phyloP scores from a whole-genome alignment of 2,888 invertebrate species.

The Mythimna vitellina region DNA sequence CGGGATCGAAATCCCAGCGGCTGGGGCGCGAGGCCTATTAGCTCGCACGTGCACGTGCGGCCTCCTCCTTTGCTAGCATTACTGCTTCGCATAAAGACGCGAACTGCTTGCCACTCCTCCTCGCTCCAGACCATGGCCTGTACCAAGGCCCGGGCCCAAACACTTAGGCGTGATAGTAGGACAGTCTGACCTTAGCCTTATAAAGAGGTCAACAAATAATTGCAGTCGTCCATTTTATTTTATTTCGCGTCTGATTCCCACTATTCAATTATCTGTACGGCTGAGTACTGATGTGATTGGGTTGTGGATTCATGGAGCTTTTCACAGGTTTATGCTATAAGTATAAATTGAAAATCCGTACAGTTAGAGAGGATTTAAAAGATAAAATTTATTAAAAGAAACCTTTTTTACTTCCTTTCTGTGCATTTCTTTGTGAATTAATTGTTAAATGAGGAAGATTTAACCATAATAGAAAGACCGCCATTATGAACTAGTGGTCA shows the following conservation, averaged over 20 bases:
- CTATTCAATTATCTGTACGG: constrained; percentile 70
- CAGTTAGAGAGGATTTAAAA: constrained; percentile 6
- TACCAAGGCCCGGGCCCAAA: too few species aligned
- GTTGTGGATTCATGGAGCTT: constrained; percentile 39
- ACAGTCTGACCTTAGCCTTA: constrained; percentile 58
- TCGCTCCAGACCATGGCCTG: too few species aligned
- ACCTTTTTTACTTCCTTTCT: not conserved
- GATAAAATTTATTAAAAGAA: not conserved
- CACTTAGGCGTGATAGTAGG: constrained; percentile 63
- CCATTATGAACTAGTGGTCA: too few species aligned
- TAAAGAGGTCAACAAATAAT: constrained; percentile 68
- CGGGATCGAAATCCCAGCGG: too few species aligned
- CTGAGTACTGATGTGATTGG: constrained; percentile 57
- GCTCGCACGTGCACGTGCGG: too few species aligned
- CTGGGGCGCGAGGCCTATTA: too few species aligned
- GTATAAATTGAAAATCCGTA: constrained; percentile 16
- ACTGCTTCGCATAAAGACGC: too few species aligned
- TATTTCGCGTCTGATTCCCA: constrained; percentile 68
- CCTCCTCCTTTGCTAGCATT: too few species aligned
- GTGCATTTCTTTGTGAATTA: not conserved
- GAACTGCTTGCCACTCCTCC: too few species aligned
- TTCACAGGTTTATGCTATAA: constrained; percentile 33
- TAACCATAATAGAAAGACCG: too few species aligned
- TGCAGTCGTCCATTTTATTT: constrained; percentile 71
- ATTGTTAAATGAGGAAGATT: too few species aligned